Evolutionary conservation across 2,797 vertebrate genomes (phyloP), one percentile per base, ranked within the genome.

Genomic region (Diplodus sargus): DNA sequence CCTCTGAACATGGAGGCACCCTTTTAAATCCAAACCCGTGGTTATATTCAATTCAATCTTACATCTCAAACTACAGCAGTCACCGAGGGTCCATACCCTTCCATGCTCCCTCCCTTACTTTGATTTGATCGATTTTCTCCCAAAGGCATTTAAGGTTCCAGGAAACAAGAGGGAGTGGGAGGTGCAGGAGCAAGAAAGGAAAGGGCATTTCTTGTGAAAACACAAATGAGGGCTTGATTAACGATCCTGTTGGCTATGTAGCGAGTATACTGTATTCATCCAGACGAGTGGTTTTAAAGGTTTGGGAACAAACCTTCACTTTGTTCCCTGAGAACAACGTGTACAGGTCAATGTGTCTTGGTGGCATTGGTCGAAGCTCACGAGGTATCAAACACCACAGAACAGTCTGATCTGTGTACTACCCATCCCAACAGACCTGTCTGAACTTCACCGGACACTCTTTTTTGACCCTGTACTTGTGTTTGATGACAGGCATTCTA

Each of bases 141-240:
- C 5, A 13, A 13, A 73, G 48, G 58, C 23, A 52, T 63, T 69
- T 34, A 67, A 65, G 57, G 63, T 54, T 66, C 20, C 17, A 42
- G 23, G 25, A 62, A 34, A 53, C 42, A 2, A 58, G 25, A 22
- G 1, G 4, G 22, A 34, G 22, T 17, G n/a, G 45, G 6, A 47
- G 28, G 25, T 49, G 28, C 51, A 14, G 34, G 39, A 43, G 42
- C 48, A 47, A 62, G 15, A 20, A 20, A 30, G 10, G 3, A 14
- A 18, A 39, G 3, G 17, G 43, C 13, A 14, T 25, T 49, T 28
- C 8, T 30, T 25, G 5, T 4, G 5, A n/a, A 49, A 71, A 72
- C 3, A 60, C 23, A 67, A 18, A 59, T 53, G 17, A 42, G 43
- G 20, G 28, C 53, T 67, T 58, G 17, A 70, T 78, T 61, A 28